These are phyloP conservation scores for Dufourea novaeangliae DNA, from an alignment of 1,140 invertebrate species.

Conservation along the genomic window DNA sequence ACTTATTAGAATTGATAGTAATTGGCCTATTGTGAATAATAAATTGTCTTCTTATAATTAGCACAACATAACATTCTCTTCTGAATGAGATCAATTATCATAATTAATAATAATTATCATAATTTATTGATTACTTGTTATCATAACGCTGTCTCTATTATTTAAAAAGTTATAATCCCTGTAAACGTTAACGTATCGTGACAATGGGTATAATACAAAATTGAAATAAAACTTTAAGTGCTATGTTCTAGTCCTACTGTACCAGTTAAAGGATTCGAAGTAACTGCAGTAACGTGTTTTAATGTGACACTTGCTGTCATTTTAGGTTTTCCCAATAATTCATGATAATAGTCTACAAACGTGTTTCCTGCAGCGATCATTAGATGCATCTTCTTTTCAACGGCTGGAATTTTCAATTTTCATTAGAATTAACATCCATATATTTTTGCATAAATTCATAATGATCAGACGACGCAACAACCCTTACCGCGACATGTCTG, in stretches of 20 bases:
- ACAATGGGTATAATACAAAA: neutral
- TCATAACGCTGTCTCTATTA: too few species aligned
- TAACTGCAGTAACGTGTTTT: slow-evolving; percentile 58
- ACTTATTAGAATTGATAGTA: slow-evolving; percentile 2
- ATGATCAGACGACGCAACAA: neutral
- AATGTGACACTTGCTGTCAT: slow-evolving; percentile 43
- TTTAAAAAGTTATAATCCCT: too few species aligned
- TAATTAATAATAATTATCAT: too few species aligned
- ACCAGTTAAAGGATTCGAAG: slow-evolving; percentile 75
- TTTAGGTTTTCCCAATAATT: slow-evolving; percentile 75
- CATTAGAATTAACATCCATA: too few species aligned
- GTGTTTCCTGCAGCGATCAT: slow-evolving; percentile 65
- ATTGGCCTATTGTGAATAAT: too few species aligned
- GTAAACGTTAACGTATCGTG: too few species aligned
- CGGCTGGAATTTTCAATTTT: slow-evolving; percentile 45
- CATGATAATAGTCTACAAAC: slow-evolving; percentile 74
- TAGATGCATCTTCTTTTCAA: slow-evolving; percentile 50
- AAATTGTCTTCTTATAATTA: too few species aligned
- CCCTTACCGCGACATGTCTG: slow-evolving; percentile 80
- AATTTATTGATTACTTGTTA: too few species aligned
- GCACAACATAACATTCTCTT: too few species aligned
- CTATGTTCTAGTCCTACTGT: slow-evolving; percentile 20
- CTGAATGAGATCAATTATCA: too few species aligned
- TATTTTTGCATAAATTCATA: too few species aligned
- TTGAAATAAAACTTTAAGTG: neutral